Conservation (phyloP, 1,140 invertebrate genomes). For the Bilobella aurantiaca region DNA sequence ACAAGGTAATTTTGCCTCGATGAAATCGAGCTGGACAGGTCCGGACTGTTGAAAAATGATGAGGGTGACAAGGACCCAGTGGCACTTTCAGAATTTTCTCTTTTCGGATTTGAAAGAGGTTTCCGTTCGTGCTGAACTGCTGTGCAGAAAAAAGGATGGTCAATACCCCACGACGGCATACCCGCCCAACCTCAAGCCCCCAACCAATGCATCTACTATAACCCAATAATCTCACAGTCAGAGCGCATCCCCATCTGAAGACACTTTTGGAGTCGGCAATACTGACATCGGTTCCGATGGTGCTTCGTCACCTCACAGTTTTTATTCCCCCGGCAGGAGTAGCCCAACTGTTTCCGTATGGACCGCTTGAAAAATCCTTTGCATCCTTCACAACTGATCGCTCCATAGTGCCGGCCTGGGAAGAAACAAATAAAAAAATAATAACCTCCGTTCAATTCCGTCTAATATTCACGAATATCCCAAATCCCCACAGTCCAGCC, state of each 20-base stretch:
- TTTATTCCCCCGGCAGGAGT: conserved; percentile 85
- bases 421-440: not conserved
- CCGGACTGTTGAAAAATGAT: conserved; percentile 24
- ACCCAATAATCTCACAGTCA: conserved; percentile 97
- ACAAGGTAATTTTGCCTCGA: conserved; percentile 12
- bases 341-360: conserved; percentile 88
- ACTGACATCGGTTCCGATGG: conserved; percentile 92
- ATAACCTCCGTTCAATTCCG: too few species aligned
- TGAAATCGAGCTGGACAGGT: conserved; percentile 7
- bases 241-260: conserved; percentile 92
- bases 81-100: conserved; percentile 22
- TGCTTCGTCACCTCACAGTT: conserved; percentile 96
- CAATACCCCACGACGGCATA: too few species aligned
- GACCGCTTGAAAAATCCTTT: conserved; percentile 87
- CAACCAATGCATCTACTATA: too few species aligned
- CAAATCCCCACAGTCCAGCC: too few species aligned
- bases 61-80: conserved; percentile 23
- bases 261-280: conserved; percentile 93
- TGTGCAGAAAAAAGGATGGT: conserved; percentile 41
- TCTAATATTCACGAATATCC: too few species aligned
- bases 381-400: conserved; percentile 85
- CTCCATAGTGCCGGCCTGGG: conserved; percentile 87
- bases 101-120: conserved; percentile 55
- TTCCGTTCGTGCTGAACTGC: conserved; percentile 83
- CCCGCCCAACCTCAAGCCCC: too few species aligned